A percentile compares a stretch with the other conserved stretches of the same genome.
phyloP scores from a whole-genome alignment of 2,113 vertebrate genomes.

The Anser brachyrhynchus region DNA sequence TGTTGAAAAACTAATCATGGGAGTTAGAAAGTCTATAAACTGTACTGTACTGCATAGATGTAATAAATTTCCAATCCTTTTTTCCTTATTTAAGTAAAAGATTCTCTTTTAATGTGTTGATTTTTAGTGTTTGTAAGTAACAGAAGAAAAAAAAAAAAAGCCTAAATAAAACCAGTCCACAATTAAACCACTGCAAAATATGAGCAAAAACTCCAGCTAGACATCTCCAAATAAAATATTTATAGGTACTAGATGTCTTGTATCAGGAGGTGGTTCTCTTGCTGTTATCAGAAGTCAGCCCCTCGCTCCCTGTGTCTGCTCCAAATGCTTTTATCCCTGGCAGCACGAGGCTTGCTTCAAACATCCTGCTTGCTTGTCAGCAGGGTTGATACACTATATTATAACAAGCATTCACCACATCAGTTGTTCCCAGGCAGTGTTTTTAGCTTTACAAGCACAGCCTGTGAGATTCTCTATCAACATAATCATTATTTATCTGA shows the following conservation, averaged over 20 bases:
- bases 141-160: not conserved
- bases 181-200: not conserved
- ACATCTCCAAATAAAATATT: slow-evolving; percentile 33
- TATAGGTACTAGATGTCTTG: not conserved
- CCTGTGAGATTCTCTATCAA: not conserved
- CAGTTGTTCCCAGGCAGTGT: slow-evolving; percentile 36
- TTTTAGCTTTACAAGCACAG: slow-evolving; percentile 46
- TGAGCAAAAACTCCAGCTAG: not conserved
- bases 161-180: not conserved
- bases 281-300: slow-evolving; percentile 42
- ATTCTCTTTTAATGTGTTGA: not conserved
- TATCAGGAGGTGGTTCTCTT: slow-evolving; percentile 26
- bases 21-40: not conserved
- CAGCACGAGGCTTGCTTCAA: slow-evolving; percentile 17
- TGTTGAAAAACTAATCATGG: not conserved
- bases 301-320: not conserved
- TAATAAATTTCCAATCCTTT: not conserved
- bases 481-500: slow-evolving; percentile 7
- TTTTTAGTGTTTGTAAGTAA: not conserved
- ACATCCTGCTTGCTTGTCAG: slow-evolving; percentile 40
- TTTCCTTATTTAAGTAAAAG: not conserved
- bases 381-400: slow-evolving; percentile 5
- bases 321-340: slow-evolving; percentile 30
- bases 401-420: slow-evolving; percentile 22
- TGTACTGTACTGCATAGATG: not conserved